Evolutionary conservation across 2,888 invertebrate species (phyloP).

Genomic region (Vanessa cardui): DNA sequence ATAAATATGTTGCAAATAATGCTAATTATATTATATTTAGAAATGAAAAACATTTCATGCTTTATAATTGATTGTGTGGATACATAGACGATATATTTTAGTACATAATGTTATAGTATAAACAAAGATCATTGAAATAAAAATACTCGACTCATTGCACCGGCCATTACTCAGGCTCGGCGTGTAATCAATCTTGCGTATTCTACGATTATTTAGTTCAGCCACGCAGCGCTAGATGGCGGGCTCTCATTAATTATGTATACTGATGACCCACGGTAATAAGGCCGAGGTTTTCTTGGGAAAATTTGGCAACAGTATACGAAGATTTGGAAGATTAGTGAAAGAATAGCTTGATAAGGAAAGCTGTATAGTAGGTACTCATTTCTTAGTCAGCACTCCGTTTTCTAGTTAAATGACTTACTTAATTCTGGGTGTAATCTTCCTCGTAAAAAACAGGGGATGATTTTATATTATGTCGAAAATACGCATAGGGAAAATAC

Average conservation of each 20-base stretch:
- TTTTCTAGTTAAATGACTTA: slow-evolving; percentile 3
- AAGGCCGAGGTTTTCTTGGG: slow-evolving; percentile 75
- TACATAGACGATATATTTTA: too few species aligned
- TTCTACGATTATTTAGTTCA: slow-evolving; percentile 62
- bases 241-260: slow-evolving; percentile 88
- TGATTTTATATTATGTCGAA: not conserved
- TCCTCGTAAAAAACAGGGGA: not conserved
- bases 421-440: not conserved
- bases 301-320: slow-evolving; percentile 69
- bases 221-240: slow-evolving; percentile 69
- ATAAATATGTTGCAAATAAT: too few species aligned
- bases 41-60: too few species aligned
- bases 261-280: slow-evolving; percentile 89
- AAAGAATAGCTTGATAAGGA: slow-evolving; percentile 67
- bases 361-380: slow-evolving; percentile 19
- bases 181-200: slow-evolving; percentile 59
- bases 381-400: slow-evolving; percentile 13
- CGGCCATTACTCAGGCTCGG: slow-evolving; percentile 40
- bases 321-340: slow-evolving; percentile 67
- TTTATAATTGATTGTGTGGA: too few species aligned
- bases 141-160: slow-evolving; percentile 26
- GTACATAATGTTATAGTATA: not conserved
- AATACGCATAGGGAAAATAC: too few species aligned
- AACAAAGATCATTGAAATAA: slow-evolving; percentile 20
- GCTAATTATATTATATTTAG: too few species aligned